phyloP scores from a whole-genome alignment of 2,113 vertebrate genomes.

The Lasiurus borealis region DNA sequence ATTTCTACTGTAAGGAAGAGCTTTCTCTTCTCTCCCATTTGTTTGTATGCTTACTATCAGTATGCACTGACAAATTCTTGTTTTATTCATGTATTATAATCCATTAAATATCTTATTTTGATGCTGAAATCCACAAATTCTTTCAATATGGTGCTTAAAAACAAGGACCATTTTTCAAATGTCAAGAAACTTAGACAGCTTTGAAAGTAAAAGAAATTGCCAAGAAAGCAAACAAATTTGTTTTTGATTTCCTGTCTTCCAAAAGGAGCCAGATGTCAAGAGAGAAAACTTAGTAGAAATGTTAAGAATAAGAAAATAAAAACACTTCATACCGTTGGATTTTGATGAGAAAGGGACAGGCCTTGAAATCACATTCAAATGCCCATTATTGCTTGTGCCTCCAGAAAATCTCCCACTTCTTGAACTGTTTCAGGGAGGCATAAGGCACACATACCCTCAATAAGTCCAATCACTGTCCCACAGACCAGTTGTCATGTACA shows the following conservation, averaged over 20 bases:
- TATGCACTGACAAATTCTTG: background rate
- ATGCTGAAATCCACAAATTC: constrained; percentile 45
- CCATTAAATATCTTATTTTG: constrained; percentile 31
- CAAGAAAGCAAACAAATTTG: constrained; percentile 64
- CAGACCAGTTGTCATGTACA: background rate
- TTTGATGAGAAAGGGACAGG: background rate
- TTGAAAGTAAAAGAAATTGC: constrained; percentile 57
- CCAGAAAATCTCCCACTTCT: background rate
- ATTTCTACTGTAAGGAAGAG: background rate
- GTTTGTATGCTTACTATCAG: background rate
- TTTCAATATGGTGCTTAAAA: constrained; percentile 52
- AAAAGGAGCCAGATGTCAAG: constrained; percentile 57
- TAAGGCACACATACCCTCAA: background rate
- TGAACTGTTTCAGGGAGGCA: background rate
- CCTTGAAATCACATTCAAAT: background rate
- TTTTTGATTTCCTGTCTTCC: constrained; percentile 61
- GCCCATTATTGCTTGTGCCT: background rate
- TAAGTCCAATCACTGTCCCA: background rate
- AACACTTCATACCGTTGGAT: background rate
- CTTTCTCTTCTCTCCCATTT: constrained; percentile 17
- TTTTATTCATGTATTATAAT: constrained; percentile 45
- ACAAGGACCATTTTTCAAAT: constrained; percentile 48
- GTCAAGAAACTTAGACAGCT: constrained; percentile 52
- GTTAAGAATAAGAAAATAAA: constrained; percentile 53
- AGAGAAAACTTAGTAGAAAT: constrained; percentile 28